These are phyloP conservation scores for Gastrophysa polygoni DNA, from an alignment of 2,888 invertebrate species.

Conservation along the genomic window DNA sequence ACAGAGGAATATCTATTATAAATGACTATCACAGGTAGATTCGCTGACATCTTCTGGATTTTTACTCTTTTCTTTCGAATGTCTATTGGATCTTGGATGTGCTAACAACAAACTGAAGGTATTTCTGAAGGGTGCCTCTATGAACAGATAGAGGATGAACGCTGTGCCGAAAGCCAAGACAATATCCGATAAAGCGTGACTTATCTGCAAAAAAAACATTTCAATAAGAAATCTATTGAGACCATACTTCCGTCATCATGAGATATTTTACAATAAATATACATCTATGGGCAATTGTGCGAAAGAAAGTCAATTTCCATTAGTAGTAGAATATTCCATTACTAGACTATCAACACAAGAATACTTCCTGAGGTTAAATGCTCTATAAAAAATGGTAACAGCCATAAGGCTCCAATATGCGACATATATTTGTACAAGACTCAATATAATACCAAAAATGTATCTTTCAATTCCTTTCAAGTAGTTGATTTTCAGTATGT, in stretches of 20 bases:
- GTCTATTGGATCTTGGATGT: slow-evolving; percentile 30
- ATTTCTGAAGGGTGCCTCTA: slow-evolving; percentile 64
- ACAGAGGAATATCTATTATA: slow-evolving; percentile 31
- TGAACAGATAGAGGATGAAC: slow-evolving; percentile 61
- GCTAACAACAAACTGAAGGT: slow-evolving; percentile 53
- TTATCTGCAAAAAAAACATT: slow-evolving; percentile 54
- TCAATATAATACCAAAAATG: no score
- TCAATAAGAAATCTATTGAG: background rate
- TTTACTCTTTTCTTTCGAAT: slow-evolving; percentile 25
- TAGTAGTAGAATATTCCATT: no score
- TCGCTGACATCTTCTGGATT: slow-evolving; percentile 38
- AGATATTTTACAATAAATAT: no score
- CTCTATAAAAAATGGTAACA: no score
- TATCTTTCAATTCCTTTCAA: no score
- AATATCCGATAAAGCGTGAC: slow-evolving; percentile 59
- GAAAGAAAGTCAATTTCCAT: no score
- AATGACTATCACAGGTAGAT: slow-evolving; percentile 45
- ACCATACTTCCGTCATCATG: background rate
- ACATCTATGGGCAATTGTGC: no score
- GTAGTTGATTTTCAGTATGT: no score
- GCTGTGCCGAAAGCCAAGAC: slow-evolving; percentile 59
- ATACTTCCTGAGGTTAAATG: no score
- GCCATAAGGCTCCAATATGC: no score
- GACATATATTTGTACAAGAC: no score
- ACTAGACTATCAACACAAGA: no score